Evolutionary conservation across 2,797 vertebrate species (phyloP).

Genomic region (Enteromius mattozi): DNA sequence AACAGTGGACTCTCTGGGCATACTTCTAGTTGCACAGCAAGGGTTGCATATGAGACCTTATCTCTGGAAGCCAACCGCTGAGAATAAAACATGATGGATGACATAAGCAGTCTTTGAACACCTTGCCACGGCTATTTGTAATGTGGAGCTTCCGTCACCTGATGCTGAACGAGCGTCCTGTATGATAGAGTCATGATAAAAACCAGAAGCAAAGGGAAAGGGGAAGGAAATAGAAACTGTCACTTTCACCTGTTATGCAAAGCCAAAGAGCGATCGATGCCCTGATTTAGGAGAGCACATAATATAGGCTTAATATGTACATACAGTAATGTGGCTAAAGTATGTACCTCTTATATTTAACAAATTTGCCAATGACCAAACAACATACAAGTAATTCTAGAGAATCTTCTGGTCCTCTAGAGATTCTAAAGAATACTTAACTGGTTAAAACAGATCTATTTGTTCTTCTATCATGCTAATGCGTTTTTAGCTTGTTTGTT

Average conservation of each 20-base stretch:
- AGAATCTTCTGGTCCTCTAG: not conserved
- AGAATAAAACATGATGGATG: slow-evolving; percentile 55
- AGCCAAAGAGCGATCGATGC: not conserved
- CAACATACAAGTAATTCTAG: not conserved
- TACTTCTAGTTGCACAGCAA: slow-evolving; percentile 37
- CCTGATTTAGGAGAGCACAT: not conserved
- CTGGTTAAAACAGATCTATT: not conserved
- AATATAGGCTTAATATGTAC: not conserved
- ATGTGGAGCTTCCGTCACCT: slow-evolving; percentile 1
- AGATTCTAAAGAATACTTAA: not conserved
- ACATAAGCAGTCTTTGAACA: slow-evolving; percentile 34
- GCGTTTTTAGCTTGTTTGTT: not conserved
- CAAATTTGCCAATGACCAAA: not conserved
- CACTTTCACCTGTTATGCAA: not conserved
- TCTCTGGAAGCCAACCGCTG: slow-evolving; percentile 18
- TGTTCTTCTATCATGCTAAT: not conserved
- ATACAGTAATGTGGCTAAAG: not conserved
- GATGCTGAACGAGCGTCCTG: slow-evolving; percentile 13
- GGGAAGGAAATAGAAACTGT: not conserved
- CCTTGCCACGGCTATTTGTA: slow-evolving; percentile 19
- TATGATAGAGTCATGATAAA: slow-evolving; percentile 35
- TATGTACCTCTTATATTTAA: not conserved
- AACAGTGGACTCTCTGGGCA: slow-evolving; percentile 45
- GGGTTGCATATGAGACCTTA: slow-evolving; percentile 1
- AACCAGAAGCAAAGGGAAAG: not conserved